phyloP scores from a whole-genome alignment of 2,113 vertebrate genomes.

The Oriolus oriolus region DNA sequence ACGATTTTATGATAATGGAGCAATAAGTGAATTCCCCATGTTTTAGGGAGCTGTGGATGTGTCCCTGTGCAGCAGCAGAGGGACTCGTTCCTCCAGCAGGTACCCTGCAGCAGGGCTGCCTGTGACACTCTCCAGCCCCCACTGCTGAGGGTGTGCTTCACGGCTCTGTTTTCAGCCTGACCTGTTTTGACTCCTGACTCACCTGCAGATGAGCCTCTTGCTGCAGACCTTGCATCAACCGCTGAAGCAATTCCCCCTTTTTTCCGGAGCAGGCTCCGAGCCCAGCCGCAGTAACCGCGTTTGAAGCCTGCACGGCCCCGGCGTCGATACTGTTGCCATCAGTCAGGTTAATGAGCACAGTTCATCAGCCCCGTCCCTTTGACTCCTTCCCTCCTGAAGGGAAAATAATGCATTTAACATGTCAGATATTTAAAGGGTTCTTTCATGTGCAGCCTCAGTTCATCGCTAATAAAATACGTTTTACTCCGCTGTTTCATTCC shows the following conservation, averaged over 20 bases:
- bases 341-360: slow-evolving; percentile 59
- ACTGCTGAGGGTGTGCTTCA: not conserved
- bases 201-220: not conserved
- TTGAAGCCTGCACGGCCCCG: slow-evolving; percentile 7
- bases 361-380: slow-evolving; percentile 54
- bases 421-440: slow-evolving; percentile 57
- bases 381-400: slow-evolving; percentile 57
- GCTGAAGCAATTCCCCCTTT: not conserved
- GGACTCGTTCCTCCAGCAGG: not conserved
- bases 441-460: slow-evolving; percentile 51
- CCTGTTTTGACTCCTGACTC: not conserved
- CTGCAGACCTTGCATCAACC: not conserved
- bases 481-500: slow-evolving; percentile 43
- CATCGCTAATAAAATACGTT: slow-evolving; percentile 60
- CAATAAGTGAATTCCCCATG: fast-evolving
- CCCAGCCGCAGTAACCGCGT: not conserved
- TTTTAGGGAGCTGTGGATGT: fast-evolving
- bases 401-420: slow-evolving; percentile 61
- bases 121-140: not conserved
- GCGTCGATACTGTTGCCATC: slow-evolving; percentile 32
- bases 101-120: not conserved
- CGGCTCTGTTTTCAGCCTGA: not conserved
- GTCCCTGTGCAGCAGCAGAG: fast-evolving
- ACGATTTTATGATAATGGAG: fast-evolving
- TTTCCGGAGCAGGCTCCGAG: not conserved